Base-by-base conservation (phyloP, 2,888 invertebrate genomes). In the Lacanobia oleracea region DNA sequence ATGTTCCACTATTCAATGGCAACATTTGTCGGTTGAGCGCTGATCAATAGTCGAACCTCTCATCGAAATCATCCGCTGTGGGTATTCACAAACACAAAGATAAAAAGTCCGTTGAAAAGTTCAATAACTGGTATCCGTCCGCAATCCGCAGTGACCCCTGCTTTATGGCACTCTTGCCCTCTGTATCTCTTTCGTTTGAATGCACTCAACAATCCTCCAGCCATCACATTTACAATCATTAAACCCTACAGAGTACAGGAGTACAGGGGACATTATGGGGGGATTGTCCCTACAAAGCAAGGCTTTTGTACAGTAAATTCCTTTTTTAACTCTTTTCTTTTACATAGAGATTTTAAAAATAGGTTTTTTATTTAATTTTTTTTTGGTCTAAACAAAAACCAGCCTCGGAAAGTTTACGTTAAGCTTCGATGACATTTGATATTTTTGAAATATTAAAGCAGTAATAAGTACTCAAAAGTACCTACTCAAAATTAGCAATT, bases 101-200 rank as follows among this genome's bases (percentile, higher is more conserved):
- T 57, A 67, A 82, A 80, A 77, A 60, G 27, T 70, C 48, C 62
- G 72, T 60, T 71, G 63, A 68, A 77, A 72, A 70, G 66, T 77
- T 81, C 75, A 81, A 77, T 79, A 75, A 72, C 61, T 65, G 45
- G 54, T 54, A 59, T 51, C 18, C 64, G 61, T 67, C 66, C 77
- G 66, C 79, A 79, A 65, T 69, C 66, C 77, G 70, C 82, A 78
- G 73, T 80, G 79, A 84, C 77, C 74, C 81, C 67, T 75, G 60
- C 75, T 85, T 82, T 79, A 84, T 79, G 69, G 67, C 76, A 81
- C 72, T 85, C 75, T 86, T 85, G 76, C 79, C 82, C 80, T 80
- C 77, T 87, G 85, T 88, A 87, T 87, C 84, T 86, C 80, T 88
- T 84, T 80, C 88, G 73, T 83, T 85, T 85, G 86, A 87, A 82